phyloP scores from a whole-genome alignment of 1,140 invertebrate species.

The Saccostrea cuccullata region DNA sequence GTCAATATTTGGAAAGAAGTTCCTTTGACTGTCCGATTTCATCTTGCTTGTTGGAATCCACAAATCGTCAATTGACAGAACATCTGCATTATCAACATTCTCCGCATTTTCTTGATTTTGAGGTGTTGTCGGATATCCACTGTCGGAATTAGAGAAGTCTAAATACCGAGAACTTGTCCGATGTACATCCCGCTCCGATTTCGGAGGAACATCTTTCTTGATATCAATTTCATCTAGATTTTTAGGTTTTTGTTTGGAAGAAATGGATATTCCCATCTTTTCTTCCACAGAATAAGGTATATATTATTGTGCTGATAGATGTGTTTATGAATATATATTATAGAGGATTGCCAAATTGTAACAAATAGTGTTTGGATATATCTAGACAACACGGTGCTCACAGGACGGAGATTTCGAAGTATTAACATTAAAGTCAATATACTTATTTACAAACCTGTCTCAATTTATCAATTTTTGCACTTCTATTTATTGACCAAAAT shows the following conservation, averaged over 20 bases:
- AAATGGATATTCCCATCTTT: conserved; percentile 17
- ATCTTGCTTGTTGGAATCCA: conserved; percentile 2
- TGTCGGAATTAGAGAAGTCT: neutral
- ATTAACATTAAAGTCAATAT: conserved; percentile 32
- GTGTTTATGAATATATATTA: neutral
- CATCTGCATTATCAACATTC: neutral
- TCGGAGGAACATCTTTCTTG: neutral
- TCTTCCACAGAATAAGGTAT: neutral
- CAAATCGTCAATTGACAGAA: neutral
- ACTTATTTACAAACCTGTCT: conserved; percentile 14
- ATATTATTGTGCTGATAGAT: neutral
- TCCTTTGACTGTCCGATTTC: neutral
- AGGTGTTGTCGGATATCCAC: neutral
- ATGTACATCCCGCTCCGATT: neutral
- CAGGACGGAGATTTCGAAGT: neutral
- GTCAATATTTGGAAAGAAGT: neutral
- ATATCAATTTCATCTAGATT: neutral
- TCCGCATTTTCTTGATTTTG: neutral
- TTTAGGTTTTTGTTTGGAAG: conserved; percentile 8
- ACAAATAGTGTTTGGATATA: neutral
- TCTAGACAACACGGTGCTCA: neutral
- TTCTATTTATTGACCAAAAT: conserved; percentile 20
- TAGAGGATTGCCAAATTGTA: neutral
- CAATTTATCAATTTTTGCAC: conserved; percentile 15
- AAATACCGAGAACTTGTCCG: neutral